Evolutionary conservation across 2,113 vertebrate species (phyloP).

Genomic region (Fregata magnificens): DNA sequence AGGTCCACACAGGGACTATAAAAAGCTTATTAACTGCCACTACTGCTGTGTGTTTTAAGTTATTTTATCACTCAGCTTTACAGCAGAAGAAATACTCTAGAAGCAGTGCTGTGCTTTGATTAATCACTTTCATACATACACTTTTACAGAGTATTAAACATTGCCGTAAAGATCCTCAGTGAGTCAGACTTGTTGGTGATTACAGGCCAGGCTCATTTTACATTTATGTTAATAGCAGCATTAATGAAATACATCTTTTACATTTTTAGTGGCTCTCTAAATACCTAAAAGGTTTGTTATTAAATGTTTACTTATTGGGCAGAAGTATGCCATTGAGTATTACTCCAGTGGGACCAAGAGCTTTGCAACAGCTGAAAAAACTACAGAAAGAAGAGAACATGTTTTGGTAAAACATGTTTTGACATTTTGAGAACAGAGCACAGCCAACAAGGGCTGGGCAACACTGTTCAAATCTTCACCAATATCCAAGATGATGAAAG

Average conservation of each 20-base stretch:
- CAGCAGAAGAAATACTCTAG: conserved; percentile 67
- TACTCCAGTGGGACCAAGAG: neutral
- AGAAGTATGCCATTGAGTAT: neutral
- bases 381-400: neutral
- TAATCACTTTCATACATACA: conserved; percentile 75
- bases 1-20: conserved; percentile 77
- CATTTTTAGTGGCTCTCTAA: conserved; percentile 69
- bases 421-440: neutral
- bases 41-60: conserved; percentile 66
- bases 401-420: neutral
- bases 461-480: neutral
- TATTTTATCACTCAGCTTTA: conserved; percentile 74
- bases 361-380: neutral
- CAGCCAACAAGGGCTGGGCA: neutral
- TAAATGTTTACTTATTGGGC: conserved; percentile 73
- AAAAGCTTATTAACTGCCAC: conserved; percentile 78
- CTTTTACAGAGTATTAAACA: conserved; percentile 67
- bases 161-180: conserved; percentile 52
- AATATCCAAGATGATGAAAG: neutral
- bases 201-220: conserved; percentile 72
- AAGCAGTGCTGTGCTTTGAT: conserved; percentile 67
- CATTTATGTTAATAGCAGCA: conserved; percentile 69
- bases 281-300: conserved; percentile 71
- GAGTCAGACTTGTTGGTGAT: conserved; percentile 69
- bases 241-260: conserved; percentile 75